These are phyloP conservation scores for Jaculus jaculus DNA, from an alignment of 2,113 vertebrate species.

Conservation along the genomic window DNA sequence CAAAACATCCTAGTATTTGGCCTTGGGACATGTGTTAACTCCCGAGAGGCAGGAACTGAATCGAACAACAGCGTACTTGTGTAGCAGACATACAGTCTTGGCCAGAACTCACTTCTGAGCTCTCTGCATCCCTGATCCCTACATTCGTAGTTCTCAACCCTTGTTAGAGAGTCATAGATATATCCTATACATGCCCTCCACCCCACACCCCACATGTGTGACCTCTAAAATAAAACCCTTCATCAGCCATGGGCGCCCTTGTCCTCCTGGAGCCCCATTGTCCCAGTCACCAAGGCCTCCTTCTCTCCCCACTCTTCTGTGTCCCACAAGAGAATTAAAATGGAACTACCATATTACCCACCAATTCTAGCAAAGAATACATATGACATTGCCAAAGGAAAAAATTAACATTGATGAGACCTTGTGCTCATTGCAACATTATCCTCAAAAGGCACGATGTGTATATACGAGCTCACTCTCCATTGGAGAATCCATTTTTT, in stretches of 20 bases:
- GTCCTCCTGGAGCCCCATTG: too few species aligned
- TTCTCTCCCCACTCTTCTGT: not conserved
- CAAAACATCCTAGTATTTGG: not conserved
- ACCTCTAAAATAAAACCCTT: not conserved
- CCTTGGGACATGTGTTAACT: not conserved
- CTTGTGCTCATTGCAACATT: too few species aligned
- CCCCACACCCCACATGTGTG: too few species aligned
- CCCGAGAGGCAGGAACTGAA: not conserved
- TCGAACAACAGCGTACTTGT: fast-evolving
- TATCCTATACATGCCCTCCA: not conserved
- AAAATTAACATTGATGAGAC: too few species aligned
- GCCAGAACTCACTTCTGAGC: too few species aligned
- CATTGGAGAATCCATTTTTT: too few species aligned
- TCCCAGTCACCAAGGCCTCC: not conserved
- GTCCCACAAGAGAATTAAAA: not conserved
- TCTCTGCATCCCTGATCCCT: not conserved
- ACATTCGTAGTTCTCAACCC: not conserved
- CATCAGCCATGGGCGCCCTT: not conserved
- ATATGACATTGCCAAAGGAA: too few species aligned
- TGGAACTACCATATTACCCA: too few species aligned
- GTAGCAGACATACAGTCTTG: not conserved
- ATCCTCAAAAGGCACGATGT: too few species aligned
- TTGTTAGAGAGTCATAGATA: not conserved
- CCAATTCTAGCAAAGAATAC: too few species aligned
- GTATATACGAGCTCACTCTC: too few species aligned